A percentile compares a stretch with the other conserved stretches of the same genome.
phyloP scores from a whole-genome alignment of 2,797 vertebrate species.

The Danio choprae region DNA sequence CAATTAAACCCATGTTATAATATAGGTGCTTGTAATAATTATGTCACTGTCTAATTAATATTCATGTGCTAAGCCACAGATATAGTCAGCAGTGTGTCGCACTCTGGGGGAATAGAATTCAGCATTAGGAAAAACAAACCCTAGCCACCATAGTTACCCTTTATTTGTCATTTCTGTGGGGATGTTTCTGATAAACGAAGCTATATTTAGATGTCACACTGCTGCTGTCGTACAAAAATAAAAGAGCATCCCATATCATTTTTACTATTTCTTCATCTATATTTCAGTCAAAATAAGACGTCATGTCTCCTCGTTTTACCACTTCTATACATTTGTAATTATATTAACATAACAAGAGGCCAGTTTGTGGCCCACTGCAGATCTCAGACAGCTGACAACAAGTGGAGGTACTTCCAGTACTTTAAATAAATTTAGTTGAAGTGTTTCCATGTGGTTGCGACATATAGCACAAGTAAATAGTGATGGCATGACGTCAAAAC shows the following conservation, averaged over 20 bases:
- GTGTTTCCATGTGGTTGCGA: not conserved
- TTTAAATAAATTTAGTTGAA: not conserved
- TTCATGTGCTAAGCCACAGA: not conserved
- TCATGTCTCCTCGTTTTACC: not conserved
- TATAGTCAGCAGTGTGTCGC: not conserved
- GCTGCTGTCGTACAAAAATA: not conserved
- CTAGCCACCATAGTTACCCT: not conserved
- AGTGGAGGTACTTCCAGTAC: not conserved
- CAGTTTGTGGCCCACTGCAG: not conserved
- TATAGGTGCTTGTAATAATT: not conserved
- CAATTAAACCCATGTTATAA: not conserved
- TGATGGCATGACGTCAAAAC: not conserved
- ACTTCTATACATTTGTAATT: not conserved
- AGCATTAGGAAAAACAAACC: not conserved
- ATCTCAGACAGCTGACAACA: constrained; percentile 12
- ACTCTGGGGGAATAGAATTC: not conserved
- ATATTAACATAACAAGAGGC: not conserved
- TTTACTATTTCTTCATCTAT: not conserved
- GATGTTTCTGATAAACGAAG: not conserved
- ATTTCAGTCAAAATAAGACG: not conserved
- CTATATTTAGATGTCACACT: not conserved
- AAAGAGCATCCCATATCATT: not conserved
- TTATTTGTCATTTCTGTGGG: not conserved
- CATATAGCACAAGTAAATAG: not conserved
- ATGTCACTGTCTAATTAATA: not conserved